Base-by-base conservation (phyloP, 2,797 vertebrate species). In the Dermochelys coriacea region DNA sequence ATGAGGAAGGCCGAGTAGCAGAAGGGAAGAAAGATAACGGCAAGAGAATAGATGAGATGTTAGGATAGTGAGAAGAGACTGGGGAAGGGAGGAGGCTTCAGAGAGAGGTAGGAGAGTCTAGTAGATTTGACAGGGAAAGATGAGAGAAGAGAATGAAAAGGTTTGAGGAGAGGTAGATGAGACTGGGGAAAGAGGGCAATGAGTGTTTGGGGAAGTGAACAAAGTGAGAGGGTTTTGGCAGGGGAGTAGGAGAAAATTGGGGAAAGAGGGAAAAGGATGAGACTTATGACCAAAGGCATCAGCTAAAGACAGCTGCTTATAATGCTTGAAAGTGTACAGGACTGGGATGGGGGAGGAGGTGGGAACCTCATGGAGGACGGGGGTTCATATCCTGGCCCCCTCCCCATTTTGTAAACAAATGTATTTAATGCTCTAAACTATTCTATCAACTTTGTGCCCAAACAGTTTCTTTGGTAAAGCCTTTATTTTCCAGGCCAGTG, bases 261-360 rank as follows among this genome's bases (percentile, higher is more conserved):
- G 29, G 34, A 14, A 3, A 61, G 83, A 37, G 6, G 2, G 3
- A 1, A 75, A 37, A 41, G 51, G 8, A 87, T 23, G 84, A 93
- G 85, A 49, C 7, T 1, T 27, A 80, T 74, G 29, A 37, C 4
- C 45, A 34, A 92, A 80, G 51, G 14, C 50, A 27, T 61, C 31
- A 31, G 59, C 59, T 34, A 61, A 61, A 61, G 59, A 23, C 3
- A 29, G 4, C 31, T 52, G 45, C 3, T 74, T 34, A 29, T 1
- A 5, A 77, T 54, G n/a, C 5, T 3, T 54, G 31, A 16, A 14
- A 71, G 41, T 6, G 3, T 8, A 25, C 0, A 1, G 8, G 27
- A 80, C 93, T 85, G 45, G 52, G n/a, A 29, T 80, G 45, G 50
- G n/a, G 34, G 78, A 7, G 12, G 45, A 0, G 3, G 29, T 52